Evolutionary conservation across 2,113 vertebrate species (phyloP).

Genomic region (Stigmatopora argus): DNA sequence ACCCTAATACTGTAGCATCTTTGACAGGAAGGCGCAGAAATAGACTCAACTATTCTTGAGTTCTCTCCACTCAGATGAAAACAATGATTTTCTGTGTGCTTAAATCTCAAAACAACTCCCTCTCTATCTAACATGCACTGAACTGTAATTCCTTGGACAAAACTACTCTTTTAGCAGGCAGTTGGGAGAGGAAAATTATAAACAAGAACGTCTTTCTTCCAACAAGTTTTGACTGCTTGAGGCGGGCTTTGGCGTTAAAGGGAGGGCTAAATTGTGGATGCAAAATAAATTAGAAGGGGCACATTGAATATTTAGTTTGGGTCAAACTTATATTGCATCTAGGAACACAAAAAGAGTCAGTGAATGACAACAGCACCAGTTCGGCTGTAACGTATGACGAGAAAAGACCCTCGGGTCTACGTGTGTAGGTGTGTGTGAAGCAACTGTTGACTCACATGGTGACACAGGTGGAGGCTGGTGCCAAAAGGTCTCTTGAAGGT

Average conservation of each 20-base stretch:
- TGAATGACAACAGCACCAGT: not conserved
- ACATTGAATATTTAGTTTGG: too few relatives aligned
- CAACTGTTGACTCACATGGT: constrained; percentile 39
- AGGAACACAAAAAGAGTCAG: not conserved
- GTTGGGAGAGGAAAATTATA: constrained; percentile 33
- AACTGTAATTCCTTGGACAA: constrained; percentile 42
- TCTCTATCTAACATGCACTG: constrained; percentile 20
- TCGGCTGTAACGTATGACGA: not conserved
- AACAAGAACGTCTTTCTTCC: constrained; percentile 61
- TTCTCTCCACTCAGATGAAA: constrained; percentile 31
- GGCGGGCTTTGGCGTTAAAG: constrained; percentile 29
- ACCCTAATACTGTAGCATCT: not conserved
- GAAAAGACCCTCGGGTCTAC: constrained; percentile 18
- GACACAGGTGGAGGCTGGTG: not conserved
- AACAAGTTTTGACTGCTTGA: constrained; percentile 30
- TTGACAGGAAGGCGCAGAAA: constrained; percentile 12
- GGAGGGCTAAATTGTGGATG: constrained; percentile 27
- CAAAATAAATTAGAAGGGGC: constrained; percentile 14
- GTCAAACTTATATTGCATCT: too few relatives aligned
- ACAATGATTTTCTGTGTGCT: constrained; percentile 55
- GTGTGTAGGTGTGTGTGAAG: constrained; percentile 11
- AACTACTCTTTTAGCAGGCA: constrained; percentile 38
- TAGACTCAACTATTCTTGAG: constrained; percentile 16
- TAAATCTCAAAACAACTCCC: constrained; percentile 28
- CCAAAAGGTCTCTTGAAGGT: not conserved